A percentile compares a stretch with the other conserved stretches of the same genome.
These are phyloP conservation scores for Toxotes chatareus DNA, from an alignment of 2,113 vertebrate genomes.

Conservation along the genomic window DNA sequence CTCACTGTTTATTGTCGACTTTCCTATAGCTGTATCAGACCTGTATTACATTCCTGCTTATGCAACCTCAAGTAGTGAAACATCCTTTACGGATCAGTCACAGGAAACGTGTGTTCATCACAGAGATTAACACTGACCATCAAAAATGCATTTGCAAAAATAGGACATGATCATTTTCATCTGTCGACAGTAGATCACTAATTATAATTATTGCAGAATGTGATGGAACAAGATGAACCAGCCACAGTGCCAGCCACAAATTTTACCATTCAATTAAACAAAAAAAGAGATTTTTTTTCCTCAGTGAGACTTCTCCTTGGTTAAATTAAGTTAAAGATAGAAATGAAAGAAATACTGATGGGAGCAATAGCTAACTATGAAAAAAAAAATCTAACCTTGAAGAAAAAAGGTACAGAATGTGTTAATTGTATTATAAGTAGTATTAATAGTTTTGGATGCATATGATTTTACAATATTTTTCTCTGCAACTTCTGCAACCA, in stretches of 20 bases:
- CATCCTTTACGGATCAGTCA: no score
- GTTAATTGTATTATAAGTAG: background rate
- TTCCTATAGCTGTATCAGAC: background rate
- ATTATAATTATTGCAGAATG: background rate
- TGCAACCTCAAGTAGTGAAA: background rate
- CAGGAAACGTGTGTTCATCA: background rate
- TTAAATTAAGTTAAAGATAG: no score
- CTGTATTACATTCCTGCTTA: background rate
- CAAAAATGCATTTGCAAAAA: background rate
- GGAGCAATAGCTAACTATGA: no score
- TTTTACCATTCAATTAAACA: background rate
- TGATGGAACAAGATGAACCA: background rate
- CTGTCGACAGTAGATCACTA: background rate
- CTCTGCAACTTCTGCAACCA: background rate
- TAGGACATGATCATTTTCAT: no score
- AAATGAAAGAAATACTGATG: no score
- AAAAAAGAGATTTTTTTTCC: background rate
- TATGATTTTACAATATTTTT: background rate
- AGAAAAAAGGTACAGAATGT: no score
- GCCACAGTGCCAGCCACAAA: background rate
- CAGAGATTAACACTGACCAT: background rate
- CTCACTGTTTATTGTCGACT: background rate
- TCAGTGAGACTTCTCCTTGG: background rate
- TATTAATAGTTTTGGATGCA: background rate
- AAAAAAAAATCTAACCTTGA: no score